Conservation (phyloP, 2,888 invertebrate genomes). For the Drosophila ochracea region DNA sequence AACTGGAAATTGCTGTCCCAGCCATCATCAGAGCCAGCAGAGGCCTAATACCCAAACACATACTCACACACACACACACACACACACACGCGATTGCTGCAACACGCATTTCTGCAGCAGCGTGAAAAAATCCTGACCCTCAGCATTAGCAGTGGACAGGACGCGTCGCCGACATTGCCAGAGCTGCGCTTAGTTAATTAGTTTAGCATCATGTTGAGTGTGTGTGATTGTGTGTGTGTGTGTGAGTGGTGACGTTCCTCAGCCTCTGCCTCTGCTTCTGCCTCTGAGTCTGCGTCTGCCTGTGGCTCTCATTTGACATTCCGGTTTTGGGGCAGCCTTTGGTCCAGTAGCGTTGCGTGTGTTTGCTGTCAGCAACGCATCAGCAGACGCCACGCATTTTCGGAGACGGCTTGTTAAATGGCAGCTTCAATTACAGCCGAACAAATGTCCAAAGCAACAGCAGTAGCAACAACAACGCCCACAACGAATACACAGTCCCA, state of each 20-base stretch:
- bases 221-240: slow-evolving; percentile 15
- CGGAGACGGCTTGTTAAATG: slow-evolving; percentile 35
- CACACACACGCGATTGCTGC: slow-evolving; percentile 40
- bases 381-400: slow-evolving; percentile 54
- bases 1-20: slow-evolving; percentile 68
- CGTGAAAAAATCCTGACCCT: slow-evolving; percentile 63
- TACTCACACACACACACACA: slow-evolving; percentile 35
- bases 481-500: slow-evolving; percentile 12
- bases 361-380: slow-evolving; percentile 72
- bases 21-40: slow-evolving; percentile 24
- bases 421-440: slow-evolving; percentile 68
- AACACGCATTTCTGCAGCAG: slow-evolving; percentile 69
- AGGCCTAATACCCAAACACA: slow-evolving; percentile 60
- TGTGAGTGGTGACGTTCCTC: slow-evolving; percentile 1
- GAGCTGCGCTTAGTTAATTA: slow-evolving; percentile 76
- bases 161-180: slow-evolving; percentile 44
- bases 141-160: slow-evolving; percentile 49
- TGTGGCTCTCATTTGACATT: slow-evolving; percentile 59
- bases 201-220: slow-evolving; percentile 67
- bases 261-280: not conserved
- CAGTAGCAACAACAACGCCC: slow-evolving; percentile 14
- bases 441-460: slow-evolving; percentile 46
- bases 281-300: slow-evolving; percentile 17
- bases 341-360: slow-evolving; percentile 46
- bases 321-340: slow-evolving; percentile 27